A percentile compares a stretch with the other conserved stretches of the same genome.
These are phyloP conservation scores for Argyrosomus regius DNA, from an alignment of 2,797 vertebrate species.

Conservation along the genomic window DNA sequence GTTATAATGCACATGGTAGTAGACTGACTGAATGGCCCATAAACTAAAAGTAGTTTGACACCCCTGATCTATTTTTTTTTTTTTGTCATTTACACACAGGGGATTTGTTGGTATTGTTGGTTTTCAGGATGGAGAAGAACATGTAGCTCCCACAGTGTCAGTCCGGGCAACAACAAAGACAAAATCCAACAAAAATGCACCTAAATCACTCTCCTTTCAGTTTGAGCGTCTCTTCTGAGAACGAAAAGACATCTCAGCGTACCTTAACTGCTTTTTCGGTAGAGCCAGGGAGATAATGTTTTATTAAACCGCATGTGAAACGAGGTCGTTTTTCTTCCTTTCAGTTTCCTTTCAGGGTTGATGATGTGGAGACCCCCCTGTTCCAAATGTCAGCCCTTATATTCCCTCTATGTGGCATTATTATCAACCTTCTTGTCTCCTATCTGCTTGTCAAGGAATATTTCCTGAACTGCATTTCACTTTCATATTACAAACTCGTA, in stretches of 20 bases:
- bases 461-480: constrained; percentile 8
- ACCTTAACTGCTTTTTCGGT: neutral
- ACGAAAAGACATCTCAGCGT: neutral
- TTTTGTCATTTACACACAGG: neutral
- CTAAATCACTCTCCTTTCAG: neutral
- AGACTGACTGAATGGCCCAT: too few species aligned
- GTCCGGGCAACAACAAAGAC: too few species aligned
- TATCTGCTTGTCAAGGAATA: constrained; percentile 2
- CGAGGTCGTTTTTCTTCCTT: neutral
- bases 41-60: too few species aligned
- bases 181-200: constrained; percentile 11
- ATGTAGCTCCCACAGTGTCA: neutral
- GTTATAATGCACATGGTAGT: too few species aligned
- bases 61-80: too few species aligned
- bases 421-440: neutral
- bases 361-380: neutral
- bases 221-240: neutral
- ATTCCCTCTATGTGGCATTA: neutral
- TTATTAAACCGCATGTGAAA: neutral
- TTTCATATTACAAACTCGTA: constrained; percentile 2
- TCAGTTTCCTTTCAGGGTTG: neutral
- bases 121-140: neutral
- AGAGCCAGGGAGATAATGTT: neutral
- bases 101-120: neutral
- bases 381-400: constrained; percentile 28